Base-by-base conservation (phyloP, 1,140 invertebrate species). In the Agrypnia vestita region DNA sequence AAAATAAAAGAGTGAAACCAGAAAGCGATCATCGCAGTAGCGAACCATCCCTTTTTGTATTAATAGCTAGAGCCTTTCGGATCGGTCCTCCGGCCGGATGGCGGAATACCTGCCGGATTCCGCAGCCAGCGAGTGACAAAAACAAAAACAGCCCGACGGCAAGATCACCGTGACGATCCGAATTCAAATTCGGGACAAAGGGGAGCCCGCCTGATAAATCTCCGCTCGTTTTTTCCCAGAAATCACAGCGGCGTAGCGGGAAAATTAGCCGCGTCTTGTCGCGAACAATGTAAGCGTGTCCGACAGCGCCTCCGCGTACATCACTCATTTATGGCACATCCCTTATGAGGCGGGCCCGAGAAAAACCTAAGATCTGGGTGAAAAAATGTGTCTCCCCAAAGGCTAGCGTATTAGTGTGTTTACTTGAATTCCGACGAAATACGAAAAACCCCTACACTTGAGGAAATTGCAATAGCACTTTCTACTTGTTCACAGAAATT, bases 161-260 rank as follows among this genome's bases (percentile, higher is more conserved):
- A 59, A 67, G 76, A 76, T 75, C 80, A 69, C 25, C 49, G 77
- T 79, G 80, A 82, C 80, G 77, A 69, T 76, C 74, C 74, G 77
- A 61, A 82, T 82, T 82, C 80, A 76, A 82, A 82, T 76, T 47
- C 12, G 47, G 25, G 55, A 74, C 64, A 73, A 79, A 72, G 55
- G 59, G 55, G 35, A 59, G 53, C 56, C 73, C 73, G 56, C 21
- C 55, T n/a, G 53, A 53, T 53, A 75, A 56, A 74, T 55, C 25
- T 62, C 19, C 25, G 55, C 0, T 17, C 15, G 47, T 56, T 75
- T 75, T 55, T 75, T 49, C 76, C 15, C 17, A 61, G 51, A 74
- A 75, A 76, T 64, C 51, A 35, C 43, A 21, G 44, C 17, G 7
- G 61, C 44, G 67, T 67, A 72, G 43, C 64, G 21, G 77, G 51